Percentiles rank a stretch among this genome's conserved stretches.
These are phyloP conservation scores for Mus pahari DNA, from an alignment of 2,113 vertebrate species.

Conservation along the genomic window DNA sequence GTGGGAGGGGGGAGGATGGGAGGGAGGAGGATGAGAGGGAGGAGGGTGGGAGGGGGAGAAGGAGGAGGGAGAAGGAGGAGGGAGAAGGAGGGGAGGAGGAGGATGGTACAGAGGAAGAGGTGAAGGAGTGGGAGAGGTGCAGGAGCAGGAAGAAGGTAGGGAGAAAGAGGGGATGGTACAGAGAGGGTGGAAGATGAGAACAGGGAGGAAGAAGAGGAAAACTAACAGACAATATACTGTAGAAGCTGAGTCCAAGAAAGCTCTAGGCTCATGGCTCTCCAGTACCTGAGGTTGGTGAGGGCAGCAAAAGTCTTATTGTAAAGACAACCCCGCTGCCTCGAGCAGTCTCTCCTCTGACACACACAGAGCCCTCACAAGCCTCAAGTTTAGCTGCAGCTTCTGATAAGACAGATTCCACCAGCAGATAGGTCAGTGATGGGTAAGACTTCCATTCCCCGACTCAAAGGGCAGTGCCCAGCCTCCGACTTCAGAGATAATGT, in stretches of 20 bases:
- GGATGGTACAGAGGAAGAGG: not conserved
- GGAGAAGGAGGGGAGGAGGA: not conserved
- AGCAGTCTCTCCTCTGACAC: not conserved
- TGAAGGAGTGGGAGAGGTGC: not conserved
- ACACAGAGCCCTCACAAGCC: not conserved
- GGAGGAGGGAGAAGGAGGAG: too few species aligned
- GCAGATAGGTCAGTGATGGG: too few species aligned
- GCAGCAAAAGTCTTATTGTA: not conserved
- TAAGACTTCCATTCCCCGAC: not conserved
- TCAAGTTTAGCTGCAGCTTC: not conserved
- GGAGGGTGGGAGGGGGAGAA: not conserved
- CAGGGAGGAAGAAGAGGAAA: not conserved
- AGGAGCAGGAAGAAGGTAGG: not conserved
- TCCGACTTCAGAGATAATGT: not conserved
- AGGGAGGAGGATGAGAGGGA: not conserved
- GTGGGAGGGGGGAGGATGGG: not conserved
- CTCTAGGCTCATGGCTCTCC: not conserved
- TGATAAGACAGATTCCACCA: not conserved
- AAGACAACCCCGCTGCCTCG: not conserved
- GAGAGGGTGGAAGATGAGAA: not conserved
- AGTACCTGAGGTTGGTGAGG: not conserved
- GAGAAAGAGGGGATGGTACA: not conserved
- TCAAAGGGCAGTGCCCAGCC: not conserved
- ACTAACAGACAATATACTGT: too few species aligned
- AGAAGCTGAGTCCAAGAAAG: not conserved